phyloP scores from a whole-genome alignment of 2,888 invertebrate species.

The Dasysyrphus tricinctus region DNA sequence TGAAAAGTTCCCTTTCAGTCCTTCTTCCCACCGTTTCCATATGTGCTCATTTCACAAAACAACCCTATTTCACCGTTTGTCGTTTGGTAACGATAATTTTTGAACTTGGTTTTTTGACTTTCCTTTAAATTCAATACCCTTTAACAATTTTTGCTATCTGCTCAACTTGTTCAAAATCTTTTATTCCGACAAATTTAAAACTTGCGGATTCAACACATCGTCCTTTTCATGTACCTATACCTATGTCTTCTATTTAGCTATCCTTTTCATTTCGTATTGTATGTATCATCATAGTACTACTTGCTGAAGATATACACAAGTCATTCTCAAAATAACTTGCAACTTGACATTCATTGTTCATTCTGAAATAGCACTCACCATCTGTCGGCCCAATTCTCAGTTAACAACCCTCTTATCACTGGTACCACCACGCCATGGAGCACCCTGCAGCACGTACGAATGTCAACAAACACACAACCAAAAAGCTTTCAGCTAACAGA shows the following conservation, averaged over 20 bases:
- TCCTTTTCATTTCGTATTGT: neutral
- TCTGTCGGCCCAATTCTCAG: constrained; percentile 13
- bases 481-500: constrained; percentile 35
- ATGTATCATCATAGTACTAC: neutral
- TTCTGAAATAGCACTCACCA: constrained; percentile 32
- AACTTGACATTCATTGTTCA: constrained; percentile 39
- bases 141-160: too few relatives aligned
- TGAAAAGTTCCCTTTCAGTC: too few relatives aligned
- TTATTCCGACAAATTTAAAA: neutral
- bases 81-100: too few relatives aligned
- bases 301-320: constrained; percentile 23
- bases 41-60: too few relatives aligned
- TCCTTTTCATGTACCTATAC: neutral
- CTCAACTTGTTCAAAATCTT: too few relatives aligned
- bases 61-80: too few relatives aligned
- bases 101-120: too few relatives aligned
- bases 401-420: constrained; percentile 39
- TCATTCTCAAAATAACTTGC: constrained; percentile 24
- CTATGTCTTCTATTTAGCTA: neutral
- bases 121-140: too few relatives aligned
- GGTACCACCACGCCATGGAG: neutral
- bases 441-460: constrained; percentile 35
- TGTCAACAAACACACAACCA: constrained; percentile 38
- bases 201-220: neutral
- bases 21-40: too few relatives aligned